phyloP scores from a whole-genome alignment of 2,113 vertebrate species.

The Dermatemys mawii region DNA sequence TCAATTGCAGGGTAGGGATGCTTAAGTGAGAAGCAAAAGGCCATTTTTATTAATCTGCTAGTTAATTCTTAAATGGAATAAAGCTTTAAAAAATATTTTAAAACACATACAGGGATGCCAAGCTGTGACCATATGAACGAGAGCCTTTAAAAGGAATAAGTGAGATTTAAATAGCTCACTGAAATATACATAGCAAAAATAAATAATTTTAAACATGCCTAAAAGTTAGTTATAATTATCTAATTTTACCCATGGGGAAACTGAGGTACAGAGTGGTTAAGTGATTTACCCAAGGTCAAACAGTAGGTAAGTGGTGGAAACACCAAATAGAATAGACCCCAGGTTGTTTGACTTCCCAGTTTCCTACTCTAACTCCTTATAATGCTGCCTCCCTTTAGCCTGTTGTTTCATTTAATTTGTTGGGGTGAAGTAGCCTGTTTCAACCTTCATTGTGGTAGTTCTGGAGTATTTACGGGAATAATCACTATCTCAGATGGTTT shows the following conservation, averaged over 20 bases:
- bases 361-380: not conserved
- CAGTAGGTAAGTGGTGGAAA: not conserved
- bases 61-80: slow-evolving; percentile 27
- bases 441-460: not conserved
- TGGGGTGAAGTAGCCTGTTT: not conserved
- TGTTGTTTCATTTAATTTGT: not conserved
- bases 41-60: slow-evolving; percentile 36
- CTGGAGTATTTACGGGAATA: not conserved
- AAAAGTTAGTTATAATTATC: not conserved
- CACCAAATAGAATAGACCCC: fast-evolving
- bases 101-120: slow-evolving; percentile 11
- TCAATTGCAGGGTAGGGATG: not conserved
- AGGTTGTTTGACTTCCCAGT: not conserved
- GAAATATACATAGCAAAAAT: not conserved
- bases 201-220: not conserved
- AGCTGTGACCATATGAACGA: slow-evolving; percentile 24
- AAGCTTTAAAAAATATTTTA: not conserved
- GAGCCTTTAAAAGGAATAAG: not conserved
- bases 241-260: not conserved
- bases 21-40: not conserved
- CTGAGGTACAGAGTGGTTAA: not conserved
- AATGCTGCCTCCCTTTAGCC: not conserved
- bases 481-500: not conserved
- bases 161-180: slow-evolving; percentile 15
- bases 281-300: not conserved